Evolutionary conservation across 2,888 invertebrate species (phyloP).

Genomic region (Aphelenchoides bicaudatus): DNA sequence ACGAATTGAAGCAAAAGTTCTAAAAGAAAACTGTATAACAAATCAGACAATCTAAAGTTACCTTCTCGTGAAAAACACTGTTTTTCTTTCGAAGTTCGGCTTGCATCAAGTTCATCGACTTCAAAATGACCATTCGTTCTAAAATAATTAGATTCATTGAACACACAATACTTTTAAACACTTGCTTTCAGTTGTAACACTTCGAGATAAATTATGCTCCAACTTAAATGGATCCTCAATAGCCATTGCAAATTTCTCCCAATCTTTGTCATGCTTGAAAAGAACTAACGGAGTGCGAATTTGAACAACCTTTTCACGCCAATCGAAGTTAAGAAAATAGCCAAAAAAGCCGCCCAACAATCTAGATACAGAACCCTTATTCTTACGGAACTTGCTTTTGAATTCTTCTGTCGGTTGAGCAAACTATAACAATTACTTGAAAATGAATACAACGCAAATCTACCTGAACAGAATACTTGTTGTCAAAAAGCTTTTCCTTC

Average conservation of each 20-base stretch:
- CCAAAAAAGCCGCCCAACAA: slow-evolving; percentile 23
- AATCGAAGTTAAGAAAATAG: slow-evolving; percentile 10
- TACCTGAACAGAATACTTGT: too few species aligned
- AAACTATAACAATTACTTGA: too few species aligned
- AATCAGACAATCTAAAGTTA: too few species aligned
- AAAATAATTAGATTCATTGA: background rate
- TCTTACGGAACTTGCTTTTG: background rate
- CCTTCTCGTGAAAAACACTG: too few species aligned
- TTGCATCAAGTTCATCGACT: background rate
- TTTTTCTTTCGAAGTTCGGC: slow-evolving; percentile 1
- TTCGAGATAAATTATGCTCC: slow-evolving; percentile 67
- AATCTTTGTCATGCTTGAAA: slow-evolving; percentile 64
- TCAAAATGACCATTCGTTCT: background rate
- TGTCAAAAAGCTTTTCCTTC: too few species aligned
- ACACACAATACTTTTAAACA: background rate
- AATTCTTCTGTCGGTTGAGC: background rate
- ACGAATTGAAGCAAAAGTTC: too few species aligned
- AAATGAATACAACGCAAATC: too few species aligned
- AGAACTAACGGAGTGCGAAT: slow-evolving; percentile 48
- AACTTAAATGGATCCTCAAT: slow-evolving; percentile 70
- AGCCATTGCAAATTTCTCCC: slow-evolving; percentile 66
- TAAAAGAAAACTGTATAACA: too few species aligned
- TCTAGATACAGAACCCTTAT: slow-evolving; percentile 4
- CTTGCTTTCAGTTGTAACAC: slow-evolving; percentile 54
- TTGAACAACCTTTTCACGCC: slow-evolving; percentile 15